phyloP scores from a whole-genome alignment of 2,888 invertebrate species.

The Pelosia muscerda region DNA sequence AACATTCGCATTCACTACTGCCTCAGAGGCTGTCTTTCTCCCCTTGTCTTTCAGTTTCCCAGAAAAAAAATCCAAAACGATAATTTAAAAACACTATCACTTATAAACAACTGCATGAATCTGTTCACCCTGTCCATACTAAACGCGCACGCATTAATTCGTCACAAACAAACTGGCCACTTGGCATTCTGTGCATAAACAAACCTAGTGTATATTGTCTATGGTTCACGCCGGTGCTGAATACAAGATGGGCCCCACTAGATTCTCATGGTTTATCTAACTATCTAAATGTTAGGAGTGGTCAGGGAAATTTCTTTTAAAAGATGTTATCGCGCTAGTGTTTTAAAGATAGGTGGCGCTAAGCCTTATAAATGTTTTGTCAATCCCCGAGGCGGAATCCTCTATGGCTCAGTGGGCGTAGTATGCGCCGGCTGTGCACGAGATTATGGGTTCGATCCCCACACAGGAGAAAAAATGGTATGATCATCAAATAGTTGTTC shows the following conservation, averaged over 20 bases:
- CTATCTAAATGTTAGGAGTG: conserved; percentile 14
- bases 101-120: conserved; percentile 21
- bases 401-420: no score
- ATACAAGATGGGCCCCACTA: conserved; percentile 33
- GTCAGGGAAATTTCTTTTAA: conserved; percentile 11
- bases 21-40: no score
- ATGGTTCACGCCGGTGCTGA: conserved; percentile 30
- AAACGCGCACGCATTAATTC: conserved; percentile 47
- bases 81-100: conserved; percentile 28
- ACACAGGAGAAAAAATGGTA: no score
- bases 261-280: conserved; percentile 20
- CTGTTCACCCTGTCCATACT: conserved; percentile 32
- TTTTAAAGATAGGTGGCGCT: neutral
- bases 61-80: conserved; percentile 9
- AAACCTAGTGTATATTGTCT: conserved; percentile 21
- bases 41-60: neutral
- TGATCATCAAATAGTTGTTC: no score
- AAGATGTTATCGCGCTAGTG: neutral
- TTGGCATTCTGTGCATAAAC: conserved; percentile 19
- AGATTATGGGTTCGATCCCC: no score
- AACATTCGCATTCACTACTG: no score
- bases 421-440: no score
- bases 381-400: no score
- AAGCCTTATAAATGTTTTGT: no score
- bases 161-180: conserved; percentile 29